Evolutionary conservation across 2,888 invertebrate genomes (phyloP).

Genomic region (Dicranocentrus wangi): DNA sequence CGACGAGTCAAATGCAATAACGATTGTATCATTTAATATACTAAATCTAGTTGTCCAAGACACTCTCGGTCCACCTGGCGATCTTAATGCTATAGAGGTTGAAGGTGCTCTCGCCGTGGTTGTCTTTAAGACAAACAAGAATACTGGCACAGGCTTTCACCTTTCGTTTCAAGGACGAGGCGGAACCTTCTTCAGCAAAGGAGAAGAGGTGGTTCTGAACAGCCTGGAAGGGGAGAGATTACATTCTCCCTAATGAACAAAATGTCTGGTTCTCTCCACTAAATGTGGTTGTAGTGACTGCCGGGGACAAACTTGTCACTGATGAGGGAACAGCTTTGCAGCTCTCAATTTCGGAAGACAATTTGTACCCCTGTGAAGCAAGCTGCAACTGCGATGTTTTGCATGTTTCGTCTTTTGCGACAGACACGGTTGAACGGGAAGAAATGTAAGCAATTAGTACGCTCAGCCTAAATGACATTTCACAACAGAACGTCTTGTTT

Average conservation of each 20-base stretch:
- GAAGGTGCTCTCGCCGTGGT: slow-evolving; percentile 18
- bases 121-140: slow-evolving; percentile 3
- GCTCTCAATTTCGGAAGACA: background rate
- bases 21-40: slow-evolving; percentile 13
- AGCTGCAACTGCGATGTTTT: slow-evolving; percentile 17
- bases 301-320: background rate
- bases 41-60: background rate
- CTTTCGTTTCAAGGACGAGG: background rate
- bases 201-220: slow-evolving; percentile 16
- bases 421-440: background rate
- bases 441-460: slow-evolving; percentile 8
- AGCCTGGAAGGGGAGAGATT: background rate
- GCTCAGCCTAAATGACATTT: no score
- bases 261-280: slow-evolving; percentile 3
- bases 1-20: slow-evolving; percentile 18
- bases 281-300: slow-evolving; percentile 7
- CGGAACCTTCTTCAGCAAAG: background rate
- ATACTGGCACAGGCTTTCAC: slow-evolving; percentile 8
- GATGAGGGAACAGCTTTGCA: background rate
- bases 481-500: background rate
- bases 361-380: slow-evolving; percentile 5
- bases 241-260: background rate
- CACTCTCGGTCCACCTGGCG: slow-evolving; percentile 25
- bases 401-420: background rate
- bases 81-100: slow-evolving; percentile 5